phyloP scores from a whole-genome alignment of 2,113 vertebrate genomes.

The Nibea coibor region DNA sequence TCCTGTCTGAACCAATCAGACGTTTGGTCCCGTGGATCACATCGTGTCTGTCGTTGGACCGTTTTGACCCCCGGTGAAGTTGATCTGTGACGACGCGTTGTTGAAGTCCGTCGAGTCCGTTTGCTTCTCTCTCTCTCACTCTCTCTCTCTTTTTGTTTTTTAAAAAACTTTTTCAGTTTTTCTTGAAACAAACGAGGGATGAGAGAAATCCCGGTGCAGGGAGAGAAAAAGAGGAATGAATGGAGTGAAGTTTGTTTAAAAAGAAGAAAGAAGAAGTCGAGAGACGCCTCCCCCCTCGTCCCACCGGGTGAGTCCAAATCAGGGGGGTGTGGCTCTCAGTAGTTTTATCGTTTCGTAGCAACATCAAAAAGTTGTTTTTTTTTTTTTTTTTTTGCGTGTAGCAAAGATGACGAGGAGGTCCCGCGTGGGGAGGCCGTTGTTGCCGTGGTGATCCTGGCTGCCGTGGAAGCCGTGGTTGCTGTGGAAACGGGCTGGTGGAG shows the following conservation, averaged over 20 bases:
- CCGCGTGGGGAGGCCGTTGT: conserved; percentile 18
- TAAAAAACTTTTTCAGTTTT: conserved; percentile 8
- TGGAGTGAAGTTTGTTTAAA: conserved; percentile 49
- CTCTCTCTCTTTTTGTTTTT: not conserved
- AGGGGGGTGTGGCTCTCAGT: conserved; percentile 38
- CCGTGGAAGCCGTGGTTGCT: conserved; percentile 6
- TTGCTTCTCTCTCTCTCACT: not conserved
- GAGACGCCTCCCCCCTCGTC: not conserved
- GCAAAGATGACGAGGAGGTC: conserved; percentile 15
- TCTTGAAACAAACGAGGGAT: conserved; percentile 4
- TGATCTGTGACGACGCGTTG: not conserved
- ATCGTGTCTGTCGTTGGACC: not conserved
- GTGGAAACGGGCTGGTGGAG: conserved; percentile 60
- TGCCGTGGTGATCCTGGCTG: conserved; percentile 1
- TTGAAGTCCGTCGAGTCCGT: not conserved
- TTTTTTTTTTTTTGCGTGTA: not conserved
- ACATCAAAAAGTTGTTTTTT: conserved; percentile 29
- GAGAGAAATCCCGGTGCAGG: conserved; percentile 20
- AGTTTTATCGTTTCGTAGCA: conserved; percentile 61
- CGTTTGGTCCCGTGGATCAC: not conserved
- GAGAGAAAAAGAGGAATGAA: conserved; percentile 46
- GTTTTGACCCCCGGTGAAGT: not conserved
- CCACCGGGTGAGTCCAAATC: conserved; percentile 24
- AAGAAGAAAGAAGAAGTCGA: conserved; percentile 46
- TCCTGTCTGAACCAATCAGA: not conserved